Conservation (phyloP, 2,113 vertebrate genomes). For the Thinocorus orbignyianus region DNA sequence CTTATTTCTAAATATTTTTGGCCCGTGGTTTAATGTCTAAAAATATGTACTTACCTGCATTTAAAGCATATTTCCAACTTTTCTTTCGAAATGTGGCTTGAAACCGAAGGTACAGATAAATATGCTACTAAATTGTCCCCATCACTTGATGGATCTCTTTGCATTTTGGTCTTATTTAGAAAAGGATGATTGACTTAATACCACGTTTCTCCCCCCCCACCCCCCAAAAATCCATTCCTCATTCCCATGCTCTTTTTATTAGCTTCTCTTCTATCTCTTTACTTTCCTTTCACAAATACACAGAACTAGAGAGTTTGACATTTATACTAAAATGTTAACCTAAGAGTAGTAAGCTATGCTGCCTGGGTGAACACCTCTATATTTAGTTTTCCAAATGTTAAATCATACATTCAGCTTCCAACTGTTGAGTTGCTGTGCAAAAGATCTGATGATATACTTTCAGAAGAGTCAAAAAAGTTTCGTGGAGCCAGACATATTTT, state of each 20-base stretch:
- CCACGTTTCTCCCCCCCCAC: accelerated
- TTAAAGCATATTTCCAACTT: neutral
- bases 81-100: neutral
- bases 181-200: neutral
- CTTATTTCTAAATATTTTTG: neutral
- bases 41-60: neutral
- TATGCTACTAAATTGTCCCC: neutral
- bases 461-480: neutral
- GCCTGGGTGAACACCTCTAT: neutral
- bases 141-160: neutral
- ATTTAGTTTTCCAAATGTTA: slow-evolving; percentile 24
- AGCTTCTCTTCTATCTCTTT: neutral
- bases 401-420: neutral
- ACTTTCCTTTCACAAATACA: neutral
- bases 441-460: neutral
- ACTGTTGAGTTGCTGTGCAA: neutral
- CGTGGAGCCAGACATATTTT: neutral
- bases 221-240: neutral
- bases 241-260: neutral
- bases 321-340: slow-evolving; percentile 1
- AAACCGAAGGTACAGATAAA: neutral
- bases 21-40: neutral
- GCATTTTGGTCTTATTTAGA: neutral
- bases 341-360: neutral
- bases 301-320: neutral